These are phyloP conservation scores for zebrafish (Danio rerio) DNA, from an alignment of 2,113 vertebrate species.

Conservation along the genomic window DNA sequence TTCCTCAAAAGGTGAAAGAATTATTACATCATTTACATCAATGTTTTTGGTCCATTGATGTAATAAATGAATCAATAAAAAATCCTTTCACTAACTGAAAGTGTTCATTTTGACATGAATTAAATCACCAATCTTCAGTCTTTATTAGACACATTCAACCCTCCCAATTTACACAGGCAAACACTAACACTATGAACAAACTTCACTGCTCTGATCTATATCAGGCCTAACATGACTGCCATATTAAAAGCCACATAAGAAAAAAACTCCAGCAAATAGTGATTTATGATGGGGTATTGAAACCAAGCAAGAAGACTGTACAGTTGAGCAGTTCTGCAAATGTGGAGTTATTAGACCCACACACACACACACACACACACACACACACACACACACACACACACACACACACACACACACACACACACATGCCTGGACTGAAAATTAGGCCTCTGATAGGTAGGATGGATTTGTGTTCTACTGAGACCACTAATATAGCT, in stretches of 20 bases:
- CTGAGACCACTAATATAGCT: constrained; percentile 29
- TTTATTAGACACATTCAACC: neutral
- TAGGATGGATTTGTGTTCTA: constrained; percentile 2
- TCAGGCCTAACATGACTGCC: neutral
- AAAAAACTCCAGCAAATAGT: constrained; percentile 1
- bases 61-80: no score
- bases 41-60: no score
- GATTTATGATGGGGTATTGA: constrained; percentile 9
- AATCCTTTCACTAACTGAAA: neutral
- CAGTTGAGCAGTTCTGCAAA: neutral
- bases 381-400: no score
- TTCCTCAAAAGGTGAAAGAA: no score
- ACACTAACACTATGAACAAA: neutral
- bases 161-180: neutral
- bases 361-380: no score
- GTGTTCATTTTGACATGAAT: neutral
- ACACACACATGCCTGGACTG: constrained; percentile 2
- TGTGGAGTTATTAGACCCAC: neutral
- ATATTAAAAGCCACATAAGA: neutral
- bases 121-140: neutral
- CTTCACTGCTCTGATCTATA: neutral
- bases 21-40: no score
- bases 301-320: neutral
- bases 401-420: no score
- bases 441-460: neutral